These are phyloP conservation scores for Brachyrhaphis roseni DNA, from an alignment of 2,797 vertebrate genomes.

Conservation along the genomic window DNA sequence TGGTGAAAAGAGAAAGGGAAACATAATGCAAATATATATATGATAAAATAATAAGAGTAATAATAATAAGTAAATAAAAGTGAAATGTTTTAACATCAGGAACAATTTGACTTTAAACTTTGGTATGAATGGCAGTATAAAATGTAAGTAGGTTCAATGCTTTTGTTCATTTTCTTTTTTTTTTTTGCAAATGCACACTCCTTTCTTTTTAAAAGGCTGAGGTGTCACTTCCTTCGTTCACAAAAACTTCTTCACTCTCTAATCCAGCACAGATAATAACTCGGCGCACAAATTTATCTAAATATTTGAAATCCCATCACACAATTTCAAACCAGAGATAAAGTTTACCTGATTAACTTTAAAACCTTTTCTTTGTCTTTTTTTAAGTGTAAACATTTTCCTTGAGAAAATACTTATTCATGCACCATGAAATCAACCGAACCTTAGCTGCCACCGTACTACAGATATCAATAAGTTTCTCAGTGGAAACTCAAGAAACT, in stretches of 20 bases:
- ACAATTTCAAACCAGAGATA: not conserved
- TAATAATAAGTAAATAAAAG: no score
- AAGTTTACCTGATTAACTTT: not conserved
- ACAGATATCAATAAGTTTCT: conserved; percentile 22
- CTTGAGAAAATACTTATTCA: not conserved
- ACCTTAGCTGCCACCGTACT: conserved; percentile 15
- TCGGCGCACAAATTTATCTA: not conserved
- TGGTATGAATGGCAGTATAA: not conserved
- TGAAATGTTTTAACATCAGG: no score
- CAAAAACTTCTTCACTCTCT: not conserved
- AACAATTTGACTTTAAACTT: not conserved
- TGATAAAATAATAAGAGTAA: no score
- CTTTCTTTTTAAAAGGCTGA: not conserved
- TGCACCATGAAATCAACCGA: not conserved
- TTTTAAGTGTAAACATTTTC: not conserved
- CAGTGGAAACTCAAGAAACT: conserved; percentile 21
- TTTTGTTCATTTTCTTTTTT: conserved; percentile 1
- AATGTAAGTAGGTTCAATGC: not conserved
- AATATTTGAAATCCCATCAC: not conserved
- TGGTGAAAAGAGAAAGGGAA: no score
- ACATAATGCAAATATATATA: no score
- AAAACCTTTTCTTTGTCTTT: not conserved
- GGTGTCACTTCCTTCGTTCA: not conserved
- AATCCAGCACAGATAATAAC: not conserved
- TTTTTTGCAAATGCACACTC: not conserved